Evolutionary conservation across 2,113 vertebrate genomes (phyloP).

Genomic region (Perccottus glenii): DNA sequence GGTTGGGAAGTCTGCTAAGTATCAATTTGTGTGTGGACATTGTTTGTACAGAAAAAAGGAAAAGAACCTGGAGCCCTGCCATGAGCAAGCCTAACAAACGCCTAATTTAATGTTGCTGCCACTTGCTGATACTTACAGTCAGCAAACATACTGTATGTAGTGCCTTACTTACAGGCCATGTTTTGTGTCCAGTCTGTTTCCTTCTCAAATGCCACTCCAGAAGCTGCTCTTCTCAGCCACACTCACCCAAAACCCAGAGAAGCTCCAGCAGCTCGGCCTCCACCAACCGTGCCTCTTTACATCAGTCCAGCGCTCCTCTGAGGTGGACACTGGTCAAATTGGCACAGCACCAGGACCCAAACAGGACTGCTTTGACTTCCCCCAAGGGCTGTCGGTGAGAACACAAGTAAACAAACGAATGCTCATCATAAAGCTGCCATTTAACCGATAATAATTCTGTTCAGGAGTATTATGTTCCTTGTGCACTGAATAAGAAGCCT

Average conservation of each 20-base stretch:
- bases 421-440: background rate
- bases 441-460: background rate
- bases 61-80: no score
- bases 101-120: no score
- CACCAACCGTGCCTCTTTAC: conserved; percentile 91
- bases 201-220: conserved; percentile 89
- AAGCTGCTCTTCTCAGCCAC: conserved; percentile 97
- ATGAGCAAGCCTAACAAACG: no score
- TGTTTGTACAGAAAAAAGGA: no score
- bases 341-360: background rate
- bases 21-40: no score
- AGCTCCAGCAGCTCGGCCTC: conserved; percentile 89
- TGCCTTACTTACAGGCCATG: background rate
- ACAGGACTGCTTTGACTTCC: conserved; percentile 83
- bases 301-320: conserved; percentile 60
- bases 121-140: no score
- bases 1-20: no score
- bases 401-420: background rate
- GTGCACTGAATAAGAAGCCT: conserved; percentile 87
- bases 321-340: background rate
- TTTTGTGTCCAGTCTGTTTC: conserved; percentile 76
- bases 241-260: conserved; percentile 92
- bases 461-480: conserved; percentile 91
- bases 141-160: no score
- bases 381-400: conserved; percentile 85